Percentiles rank a stretch among this genome's conserved stretches.
phyloP scores from a whole-genome alignment of 2,797 vertebrate species.

The Xiphorhynchus erythropygius region DNA sequence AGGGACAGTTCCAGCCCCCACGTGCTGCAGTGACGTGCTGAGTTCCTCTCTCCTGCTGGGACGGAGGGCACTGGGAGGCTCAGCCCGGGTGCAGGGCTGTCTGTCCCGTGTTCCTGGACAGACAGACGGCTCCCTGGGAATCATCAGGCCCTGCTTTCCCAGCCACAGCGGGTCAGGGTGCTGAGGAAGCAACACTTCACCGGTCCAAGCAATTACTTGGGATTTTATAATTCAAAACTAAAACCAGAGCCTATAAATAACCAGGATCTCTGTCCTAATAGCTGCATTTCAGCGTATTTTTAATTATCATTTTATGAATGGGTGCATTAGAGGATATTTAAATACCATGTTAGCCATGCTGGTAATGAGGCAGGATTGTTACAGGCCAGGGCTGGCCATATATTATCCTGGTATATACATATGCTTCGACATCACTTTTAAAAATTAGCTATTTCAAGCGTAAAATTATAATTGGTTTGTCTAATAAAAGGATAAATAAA shows the following conservation, averaged over 20 bases:
- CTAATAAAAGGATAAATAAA: slow-evolving; percentile 80
- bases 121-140: background rate
- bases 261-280: slow-evolving; percentile 42
- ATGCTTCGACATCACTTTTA: slow-evolving; percentile 49
- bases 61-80: background rate
- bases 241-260: slow-evolving; percentile 41
- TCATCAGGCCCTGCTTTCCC: slow-evolving; percentile 20
- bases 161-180: background rate
- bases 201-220: background rate
- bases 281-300: slow-evolving; percentile 55
- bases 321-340: slow-evolving; percentile 69
- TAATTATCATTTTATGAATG: slow-evolving; percentile 70
- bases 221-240: slow-evolving; percentile 33
- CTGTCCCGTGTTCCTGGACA: background rate
- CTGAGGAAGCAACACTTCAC: background rate
- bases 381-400: slow-evolving; percentile 43
- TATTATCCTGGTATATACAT: slow-evolving; percentile 22
- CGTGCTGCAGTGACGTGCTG: fast-evolving
- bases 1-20: fast-evolving
- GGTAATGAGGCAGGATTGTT: slow-evolving; percentile 65
- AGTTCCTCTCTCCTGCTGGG: background rate
- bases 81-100: background rate
- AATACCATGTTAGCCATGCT: slow-evolving; percentile 30
- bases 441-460: slow-evolving; percentile 71
- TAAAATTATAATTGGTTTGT: slow-evolving; percentile 76